phyloP scores from a whole-genome alignment of 1,140 invertebrate species.

The Ericerus pela region DNA sequence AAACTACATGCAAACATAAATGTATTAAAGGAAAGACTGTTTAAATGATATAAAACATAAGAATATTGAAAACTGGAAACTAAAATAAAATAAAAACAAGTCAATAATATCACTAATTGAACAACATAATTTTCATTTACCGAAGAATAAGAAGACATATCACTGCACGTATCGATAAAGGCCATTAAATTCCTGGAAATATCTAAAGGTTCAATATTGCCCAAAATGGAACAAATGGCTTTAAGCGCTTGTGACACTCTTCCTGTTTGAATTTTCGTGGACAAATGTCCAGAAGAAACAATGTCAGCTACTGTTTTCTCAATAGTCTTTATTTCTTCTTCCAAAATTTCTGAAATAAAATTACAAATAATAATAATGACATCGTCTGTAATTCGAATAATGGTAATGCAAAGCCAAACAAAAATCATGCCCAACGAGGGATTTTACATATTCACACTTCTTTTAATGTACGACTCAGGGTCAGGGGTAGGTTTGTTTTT shows the following conservation, averaged over 20 bases:
- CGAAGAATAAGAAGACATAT: conserved; percentile 22
- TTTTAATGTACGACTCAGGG: too few relatives aligned
- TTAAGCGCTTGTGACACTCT: conserved; percentile 77
- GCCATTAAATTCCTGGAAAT: conserved; percentile 56
- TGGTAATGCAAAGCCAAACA: not conserved
- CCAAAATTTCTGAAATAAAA: conserved; percentile 48
- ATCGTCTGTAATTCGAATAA: conserved; percentile 4
- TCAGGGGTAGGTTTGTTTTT: too few relatives aligned
- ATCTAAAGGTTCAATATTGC: conserved; percentile 72
- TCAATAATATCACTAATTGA: too few relatives aligned
- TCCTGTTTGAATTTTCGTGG: conserved; percentile 33
- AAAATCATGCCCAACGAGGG: too few relatives aligned
- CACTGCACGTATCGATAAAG: conserved; percentile 46
- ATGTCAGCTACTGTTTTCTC: conserved; percentile 43
- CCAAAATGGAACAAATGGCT: conserved; percentile 74
- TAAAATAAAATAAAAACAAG: too few relatives aligned
- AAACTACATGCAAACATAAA: too few relatives aligned
- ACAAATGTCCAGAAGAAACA: conserved; percentile 23
- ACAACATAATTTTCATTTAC: conserved; percentile 6
- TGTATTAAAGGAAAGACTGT: too few relatives aligned
- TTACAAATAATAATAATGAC: conserved; percentile 10
- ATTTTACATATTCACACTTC: too few relatives aligned
- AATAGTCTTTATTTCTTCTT: conserved; percentile 62
- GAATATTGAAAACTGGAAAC: too few relatives aligned
- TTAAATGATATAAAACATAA: too few relatives aligned